Evolutionary conservation across 1,140 invertebrate species (phyloP).

Genomic region (Fopius arisanus): DNA sequence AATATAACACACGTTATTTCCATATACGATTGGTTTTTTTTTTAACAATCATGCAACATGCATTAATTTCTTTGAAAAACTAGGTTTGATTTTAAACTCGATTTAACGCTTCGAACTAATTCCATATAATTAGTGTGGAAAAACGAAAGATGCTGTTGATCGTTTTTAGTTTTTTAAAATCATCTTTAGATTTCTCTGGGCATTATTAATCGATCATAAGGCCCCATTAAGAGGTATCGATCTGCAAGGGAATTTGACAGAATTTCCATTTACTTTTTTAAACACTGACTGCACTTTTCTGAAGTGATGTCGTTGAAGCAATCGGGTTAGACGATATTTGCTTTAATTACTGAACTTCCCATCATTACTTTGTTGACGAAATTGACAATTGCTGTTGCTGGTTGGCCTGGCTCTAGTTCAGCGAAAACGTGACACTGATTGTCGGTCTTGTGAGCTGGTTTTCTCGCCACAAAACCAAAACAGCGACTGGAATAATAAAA

Average conservation of each 20-base stretch:
- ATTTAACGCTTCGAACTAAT: background rate
- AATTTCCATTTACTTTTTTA: background rate
- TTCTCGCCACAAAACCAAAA: conserved; percentile 94
- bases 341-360: conserved; percentile 65
- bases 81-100: background rate
- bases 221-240: no score
- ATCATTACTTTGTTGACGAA: conserved; percentile 93
- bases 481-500: conserved; percentile 72
- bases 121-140: background rate
- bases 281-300: background rate
- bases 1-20: background rate
- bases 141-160: background rate
- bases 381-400: conserved; percentile 93
- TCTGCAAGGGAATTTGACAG: no score
- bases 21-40: background rate
- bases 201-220: background rate
- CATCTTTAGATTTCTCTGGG: background rate
- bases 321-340: conserved; percentile 65
- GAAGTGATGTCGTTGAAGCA: background rate
- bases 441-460: conserved; percentile 79
- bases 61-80: conserved; percentile 5
- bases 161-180: background rate
- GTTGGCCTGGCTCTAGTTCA: conserved; percentile 93
- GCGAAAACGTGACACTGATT: conserved; percentile 98
- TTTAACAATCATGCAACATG: background rate